Evolutionary conservation across 2,888 invertebrate genomes (phyloP).

Genomic region (Drosophila birchii): DNA sequence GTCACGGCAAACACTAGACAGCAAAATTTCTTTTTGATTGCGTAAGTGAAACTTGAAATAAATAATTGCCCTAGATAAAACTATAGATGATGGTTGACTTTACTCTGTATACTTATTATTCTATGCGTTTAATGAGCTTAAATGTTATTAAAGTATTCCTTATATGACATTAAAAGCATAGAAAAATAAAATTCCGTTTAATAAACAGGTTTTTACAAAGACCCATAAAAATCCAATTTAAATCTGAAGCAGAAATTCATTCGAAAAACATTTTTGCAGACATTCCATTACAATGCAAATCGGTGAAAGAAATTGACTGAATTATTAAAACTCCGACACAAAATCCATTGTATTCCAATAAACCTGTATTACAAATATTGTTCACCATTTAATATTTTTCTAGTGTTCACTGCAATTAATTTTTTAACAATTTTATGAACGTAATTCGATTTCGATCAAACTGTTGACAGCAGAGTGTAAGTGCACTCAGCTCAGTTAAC

Average conservation of each 20-base stretch:
- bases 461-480: constrained; percentile 36
- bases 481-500: constrained; percentile 38
- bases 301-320: neutral
- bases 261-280: neutral
- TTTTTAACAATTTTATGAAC: constrained; percentile 9
- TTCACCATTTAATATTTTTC: neutral
- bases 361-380: neutral
- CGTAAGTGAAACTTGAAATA: neutral
- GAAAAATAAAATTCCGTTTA: too few species aligned
- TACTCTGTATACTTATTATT: too few species aligned
- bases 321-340: neutral
- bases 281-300: neutral
- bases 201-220: neutral
- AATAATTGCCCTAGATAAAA: neutral
- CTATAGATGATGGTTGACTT: too few species aligned
- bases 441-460: constrained; percentile 32
- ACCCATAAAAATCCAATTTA: neutral
- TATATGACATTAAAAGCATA: neutral
- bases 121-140: too few species aligned
- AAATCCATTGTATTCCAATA: neutral
- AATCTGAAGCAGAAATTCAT: neutral
- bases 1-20: constrained; percentile 51
- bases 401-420: neutral
- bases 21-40: constrained; percentile 20
- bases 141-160: neutral